Evolutionary conservation across 2,113 vertebrate species (phyloP).

Genomic region (Hippotragus niger): DNA sequence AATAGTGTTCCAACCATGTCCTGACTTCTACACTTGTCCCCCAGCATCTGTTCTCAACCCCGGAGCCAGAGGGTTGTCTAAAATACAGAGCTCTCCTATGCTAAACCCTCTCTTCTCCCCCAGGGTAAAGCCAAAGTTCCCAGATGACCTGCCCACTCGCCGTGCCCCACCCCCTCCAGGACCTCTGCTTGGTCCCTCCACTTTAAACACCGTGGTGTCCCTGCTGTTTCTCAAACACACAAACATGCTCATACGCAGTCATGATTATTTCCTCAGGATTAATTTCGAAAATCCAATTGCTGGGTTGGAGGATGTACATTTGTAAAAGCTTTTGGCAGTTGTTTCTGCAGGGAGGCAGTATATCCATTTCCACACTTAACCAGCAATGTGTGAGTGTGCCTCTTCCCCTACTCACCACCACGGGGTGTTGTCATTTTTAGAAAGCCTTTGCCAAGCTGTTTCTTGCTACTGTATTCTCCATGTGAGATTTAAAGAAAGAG

Average conservation of each 20-base stretch:
- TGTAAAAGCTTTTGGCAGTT: background rate
- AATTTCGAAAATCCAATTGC: background rate
- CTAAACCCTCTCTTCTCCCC: background rate
- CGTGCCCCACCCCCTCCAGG: rapidly evolving
- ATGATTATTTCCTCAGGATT: background rate
- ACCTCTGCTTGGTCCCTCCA: background rate
- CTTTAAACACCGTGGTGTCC: background rate
- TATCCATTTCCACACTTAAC: background rate
- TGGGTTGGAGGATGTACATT: background rate
- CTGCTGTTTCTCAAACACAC: background rate
- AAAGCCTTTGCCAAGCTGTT: background rate
- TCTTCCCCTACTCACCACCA: background rate
- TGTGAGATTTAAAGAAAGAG: background rate
- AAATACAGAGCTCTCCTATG: background rate
- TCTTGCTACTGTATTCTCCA: background rate
- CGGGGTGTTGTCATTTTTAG: background rate
- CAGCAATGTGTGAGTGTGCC: background rate
- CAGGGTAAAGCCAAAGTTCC: background rate
- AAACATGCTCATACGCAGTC: background rate
- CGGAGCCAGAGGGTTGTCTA: background rate
- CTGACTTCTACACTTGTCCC: background rate
- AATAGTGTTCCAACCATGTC: background rate
- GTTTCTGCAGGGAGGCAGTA: background rate
- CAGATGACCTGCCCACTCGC: background rate
- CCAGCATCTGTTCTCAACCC: background rate